Evolutionary conservation across 1,140 invertebrate species (phyloP).

Genomic region (Drosophila nikananu): DNA sequence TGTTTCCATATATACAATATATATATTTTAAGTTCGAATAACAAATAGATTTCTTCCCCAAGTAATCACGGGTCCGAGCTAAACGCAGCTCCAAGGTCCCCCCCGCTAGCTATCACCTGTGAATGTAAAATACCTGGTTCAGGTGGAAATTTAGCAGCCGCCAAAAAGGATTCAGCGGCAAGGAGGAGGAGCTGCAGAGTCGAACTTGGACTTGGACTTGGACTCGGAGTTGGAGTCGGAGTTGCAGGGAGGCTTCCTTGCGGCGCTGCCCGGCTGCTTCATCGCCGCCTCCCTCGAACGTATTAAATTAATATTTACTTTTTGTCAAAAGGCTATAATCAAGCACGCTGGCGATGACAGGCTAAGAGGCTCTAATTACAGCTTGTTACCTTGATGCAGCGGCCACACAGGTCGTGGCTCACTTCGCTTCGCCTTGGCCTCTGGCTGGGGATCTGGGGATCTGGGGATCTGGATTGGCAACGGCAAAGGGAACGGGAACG

Average conservation of each 20-base stretch:
- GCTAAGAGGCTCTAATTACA: conserved; percentile 85
- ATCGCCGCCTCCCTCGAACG: conserved; percentile 36
- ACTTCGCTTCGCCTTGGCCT: conserved; percentile 43
- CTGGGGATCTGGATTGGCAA: neutral
- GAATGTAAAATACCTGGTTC: conserved; percentile 11
- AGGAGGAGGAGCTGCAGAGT: conserved; percentile 5
- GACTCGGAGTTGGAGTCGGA: neutral
- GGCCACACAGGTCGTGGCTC: conserved; percentile 82
- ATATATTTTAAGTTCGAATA: neutral
- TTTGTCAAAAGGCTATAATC: conserved; percentile 84
- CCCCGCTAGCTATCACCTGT: conserved; percentile 18
- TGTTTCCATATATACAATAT: too few species aligned
- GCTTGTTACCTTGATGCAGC: conserved; percentile 78
- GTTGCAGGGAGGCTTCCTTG: conserved; percentile 20
- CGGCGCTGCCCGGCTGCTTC: conserved; percentile 7
- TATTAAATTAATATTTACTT: conserved; percentile 85
- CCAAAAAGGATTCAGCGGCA: conserved; percentile 3
- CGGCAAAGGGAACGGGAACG: neutral
- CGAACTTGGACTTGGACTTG: neutral
- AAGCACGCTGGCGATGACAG: conserved; percentile 85
- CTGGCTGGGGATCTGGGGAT: neutral
- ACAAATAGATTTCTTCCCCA: neutral
- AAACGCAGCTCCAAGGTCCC: neutral
- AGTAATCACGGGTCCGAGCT: neutral
- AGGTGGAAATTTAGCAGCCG: conserved; percentile 34